Evolutionary conservation across 2,113 vertebrate genomes (phyloP).

Genomic region (Carassius auratus): DNA sequence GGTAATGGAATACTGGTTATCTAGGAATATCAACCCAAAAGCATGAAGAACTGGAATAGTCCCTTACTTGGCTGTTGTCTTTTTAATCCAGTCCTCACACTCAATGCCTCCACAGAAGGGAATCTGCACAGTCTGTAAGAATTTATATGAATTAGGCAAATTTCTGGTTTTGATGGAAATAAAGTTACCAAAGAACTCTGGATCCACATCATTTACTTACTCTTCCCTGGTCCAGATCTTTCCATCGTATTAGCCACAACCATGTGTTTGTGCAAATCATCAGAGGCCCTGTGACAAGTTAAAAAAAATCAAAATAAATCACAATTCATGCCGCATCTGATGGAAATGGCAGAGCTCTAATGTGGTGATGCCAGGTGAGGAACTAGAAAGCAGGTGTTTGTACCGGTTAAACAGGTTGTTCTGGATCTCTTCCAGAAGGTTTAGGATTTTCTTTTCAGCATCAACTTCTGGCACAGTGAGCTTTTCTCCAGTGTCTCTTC

Average conservation of each 20-base stretch:
- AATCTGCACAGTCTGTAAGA: slow-evolving; percentile 88
- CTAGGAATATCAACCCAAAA: not conserved
- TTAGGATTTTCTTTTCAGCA: slow-evolving; percentile 78
- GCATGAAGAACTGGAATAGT: not conserved
- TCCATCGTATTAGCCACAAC: slow-evolving; percentile 87
- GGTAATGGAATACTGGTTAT: not conserved
- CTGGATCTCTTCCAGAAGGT: slow-evolving; percentile 91
- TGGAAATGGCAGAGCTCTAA: not conserved
- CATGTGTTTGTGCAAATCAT: slow-evolving; percentile 89
- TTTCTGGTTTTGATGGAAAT: not conserved
- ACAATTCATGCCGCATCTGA: not conserved
- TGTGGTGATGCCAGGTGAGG: not conserved
- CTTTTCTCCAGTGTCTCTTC: slow-evolving; percentile 91
- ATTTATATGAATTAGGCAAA: not conserved
- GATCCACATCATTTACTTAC: slow-evolving; percentile 71
- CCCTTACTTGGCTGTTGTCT: slow-evolving; percentile 90
- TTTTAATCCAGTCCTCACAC: slow-evolving; percentile 98
- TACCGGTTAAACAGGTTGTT: slow-evolving; percentile 86
- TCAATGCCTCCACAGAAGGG: slow-evolving; percentile 94
- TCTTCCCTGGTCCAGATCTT: slow-evolving; percentile 88
- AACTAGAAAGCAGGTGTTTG: not conserved
- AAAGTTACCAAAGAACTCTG: not conserved
- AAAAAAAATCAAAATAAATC: not conserved
- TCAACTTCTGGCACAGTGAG: slow-evolving; percentile 83
- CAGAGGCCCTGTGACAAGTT: slow-evolving; percentile 78